Percentiles rank a stretch among this genome's conserved stretches.
phyloP scores from a whole-genome alignment of 2,888 invertebrate genomes.

The Bombylius discolor region DNA sequence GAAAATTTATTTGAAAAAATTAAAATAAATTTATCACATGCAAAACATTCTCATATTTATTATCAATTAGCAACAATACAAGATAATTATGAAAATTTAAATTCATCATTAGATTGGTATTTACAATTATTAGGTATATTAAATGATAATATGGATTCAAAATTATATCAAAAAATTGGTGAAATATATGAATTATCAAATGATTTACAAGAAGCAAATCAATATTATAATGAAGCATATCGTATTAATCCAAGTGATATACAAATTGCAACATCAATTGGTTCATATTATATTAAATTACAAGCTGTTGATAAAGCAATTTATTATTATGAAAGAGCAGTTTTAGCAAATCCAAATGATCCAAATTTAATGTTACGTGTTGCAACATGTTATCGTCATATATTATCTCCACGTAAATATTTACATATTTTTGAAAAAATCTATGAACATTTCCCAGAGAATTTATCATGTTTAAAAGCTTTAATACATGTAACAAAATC shows the following conservation, averaged over 20 bases:
- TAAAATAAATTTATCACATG: constrained; percentile 52
- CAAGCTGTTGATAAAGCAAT: constrained; percentile 81
- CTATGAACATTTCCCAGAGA: constrained; percentile 84
- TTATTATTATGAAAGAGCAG: constrained; percentile 67
- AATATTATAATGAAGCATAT: constrained; percentile 33
- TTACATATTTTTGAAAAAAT: constrained; percentile 39
- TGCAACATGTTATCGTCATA: constrained; percentile 69
- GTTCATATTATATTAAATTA: constrained; percentile 77
- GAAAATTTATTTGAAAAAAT: constrained; percentile 69
- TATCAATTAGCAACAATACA: constrained; percentile 69
- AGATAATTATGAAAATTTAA: constrained; percentile 49
- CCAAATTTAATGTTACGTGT: constrained; percentile 77
- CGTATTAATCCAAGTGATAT: constrained; percentile 33
- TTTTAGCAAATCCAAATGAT: constrained; percentile 60
- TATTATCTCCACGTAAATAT: constrained; percentile 49
- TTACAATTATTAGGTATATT: constrained; percentile 68
- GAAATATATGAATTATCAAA: constrained; percentile 80
- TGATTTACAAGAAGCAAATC: constrained; percentile 72
- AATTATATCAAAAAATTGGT: constrained; percentile 77
- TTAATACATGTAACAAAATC: constrained; percentile 34
- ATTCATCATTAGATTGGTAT: constrained; percentile 52
- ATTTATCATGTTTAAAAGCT: constrained; percentile 78
- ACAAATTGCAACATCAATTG: constrained; percentile 76
- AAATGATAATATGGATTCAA: constrained; percentile 76
- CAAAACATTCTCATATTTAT: constrained; percentile 49